Base-by-base conservation (phyloP, 2,888 invertebrate species). In the Conchocele bisecta region DNA sequence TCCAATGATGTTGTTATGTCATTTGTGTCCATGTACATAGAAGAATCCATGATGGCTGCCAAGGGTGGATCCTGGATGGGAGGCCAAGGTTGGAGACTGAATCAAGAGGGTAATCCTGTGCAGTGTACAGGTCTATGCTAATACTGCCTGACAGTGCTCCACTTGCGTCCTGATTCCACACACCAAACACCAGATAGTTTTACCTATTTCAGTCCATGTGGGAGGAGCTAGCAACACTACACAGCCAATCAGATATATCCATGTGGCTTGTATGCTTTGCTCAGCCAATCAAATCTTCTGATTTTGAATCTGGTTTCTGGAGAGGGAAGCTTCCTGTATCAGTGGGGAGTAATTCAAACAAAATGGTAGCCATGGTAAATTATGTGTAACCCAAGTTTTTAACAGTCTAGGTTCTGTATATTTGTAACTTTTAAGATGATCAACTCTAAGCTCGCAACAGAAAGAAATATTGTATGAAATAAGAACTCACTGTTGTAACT, bases 201-300 rank as follows among this genome's bases (percentile, higher is more conserved):
- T 86, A 85, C 85, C 86, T 85, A 86, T 88, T 87, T 86, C 82
- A 88, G 86, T 78, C 80, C 80, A 80, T 74, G 65, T 73, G 79
- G 79, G 75, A 77, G 75, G 81, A 77, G 81, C 79, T 74, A 79
- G 73, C 70, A 76, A 71, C 67, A 75, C 65, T 58, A 31, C 44
- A 56, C 65, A 75, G 66, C 86, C 86, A 86, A 86, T 86, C 83
- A 82, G 76, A 77, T 60, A n/a, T 39, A 74, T 63, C 69, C 66
- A 77, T 66, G 76, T 76, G 72, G 60, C 44, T 59, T 65, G 44
- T 42, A 53, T 51, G 65, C 42, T 66, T 54, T 42, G 50, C 51
- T 44, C 59, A 59, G 33, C 82, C 80, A 82, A 80, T 82, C 70
- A 75, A 60, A 64, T 33, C 48, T 35, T 42, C 75, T 72, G 28